Evolutionary conservation across 2,888 invertebrate genomes (phyloP), one percentile per base, ranked within the genome.

Genomic region (Margaritifera margaritifera): DNA sequence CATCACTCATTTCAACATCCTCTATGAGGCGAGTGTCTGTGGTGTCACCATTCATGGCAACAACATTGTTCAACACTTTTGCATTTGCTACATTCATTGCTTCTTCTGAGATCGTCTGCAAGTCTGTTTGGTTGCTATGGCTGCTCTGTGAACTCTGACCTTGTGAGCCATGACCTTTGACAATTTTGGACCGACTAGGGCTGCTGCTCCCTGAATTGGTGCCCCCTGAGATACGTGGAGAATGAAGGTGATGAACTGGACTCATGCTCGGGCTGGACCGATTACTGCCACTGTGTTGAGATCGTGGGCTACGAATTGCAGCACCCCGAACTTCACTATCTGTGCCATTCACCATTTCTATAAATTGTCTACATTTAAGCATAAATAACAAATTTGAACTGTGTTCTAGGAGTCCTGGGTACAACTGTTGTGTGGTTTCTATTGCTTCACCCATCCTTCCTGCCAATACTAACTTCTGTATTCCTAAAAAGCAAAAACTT

Each of bases 381-480:
- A 96, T 94, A 91, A 99, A 98, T 89, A 96, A 92, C 84, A 99
- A 93, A 91, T 97, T 96, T 83, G 93, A 94, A 91, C 98, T 95
- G 69, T 93, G 93, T 90, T 98, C 97, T 87, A 99, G 92, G 74
- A 99, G 93, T n/a, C 95, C 95, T 5, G 99, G 98, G 92, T 97
- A 98, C 80, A 96, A 92, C 84, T 94, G 93, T 88, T 94, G 94
- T 71, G 98, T 97, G 81, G 94, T 92, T 87, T 96, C 96, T 87
- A 98, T 96, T 75, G 98, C 98, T 91, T 98, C 97, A 66, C 97
- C 96, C 93, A 99, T 96, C 82, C 96, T 93, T 8, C 99, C 99
- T 69, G 94, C 93, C 89, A 98, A 92, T 87, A 99, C 95, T 89
- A 98, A 92, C 91, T 95, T 95, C 86, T 97, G 94, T 90, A 99